Conservation (phyloP, 2,113 vertebrate species). For the Pyxicephalus adspersus region DNA sequence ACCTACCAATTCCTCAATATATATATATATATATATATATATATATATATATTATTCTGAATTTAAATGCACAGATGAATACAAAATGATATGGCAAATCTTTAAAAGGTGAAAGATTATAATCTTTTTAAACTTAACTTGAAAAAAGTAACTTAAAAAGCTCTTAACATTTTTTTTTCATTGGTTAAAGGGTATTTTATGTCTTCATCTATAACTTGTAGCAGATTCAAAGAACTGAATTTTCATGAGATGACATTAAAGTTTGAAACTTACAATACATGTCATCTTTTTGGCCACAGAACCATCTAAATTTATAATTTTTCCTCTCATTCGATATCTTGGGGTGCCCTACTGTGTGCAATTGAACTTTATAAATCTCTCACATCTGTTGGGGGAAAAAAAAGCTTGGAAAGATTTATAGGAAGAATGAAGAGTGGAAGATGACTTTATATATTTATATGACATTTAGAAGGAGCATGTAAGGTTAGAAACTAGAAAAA, state of each 20-base stretch:
- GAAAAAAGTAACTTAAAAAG: too few relatives aligned
- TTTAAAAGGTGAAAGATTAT: too few relatives aligned
- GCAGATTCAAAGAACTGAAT: background rate
- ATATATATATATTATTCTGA: too few relatives aligned
- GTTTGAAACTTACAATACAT: background rate
- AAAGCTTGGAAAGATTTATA: background rate
- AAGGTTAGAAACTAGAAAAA: too few relatives aligned
- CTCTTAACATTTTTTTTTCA: too few relatives aligned
- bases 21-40: too few relatives aligned
- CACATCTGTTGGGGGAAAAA: background rate
- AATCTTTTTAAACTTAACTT: too few relatives aligned
- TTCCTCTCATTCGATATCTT: background rate
- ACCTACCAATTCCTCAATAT: too few relatives aligned
- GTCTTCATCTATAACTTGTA: background rate
- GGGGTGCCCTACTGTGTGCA: background rate
- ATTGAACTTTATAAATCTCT: slow-evolving; percentile 8
- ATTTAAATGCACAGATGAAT: too few relatives aligned
- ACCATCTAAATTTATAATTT: background rate
- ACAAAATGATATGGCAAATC: too few relatives aligned
- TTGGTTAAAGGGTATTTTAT: background rate
- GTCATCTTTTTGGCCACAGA: background rate
- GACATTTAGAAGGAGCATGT: too few relatives aligned
- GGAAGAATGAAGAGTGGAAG: background rate
- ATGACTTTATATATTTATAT: too few relatives aligned
- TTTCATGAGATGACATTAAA: background rate